These are phyloP conservation scores for Apistogramma diplotaenia DNA, from an alignment of 2,113 vertebrate species.

Conservation along the genomic window DNA sequence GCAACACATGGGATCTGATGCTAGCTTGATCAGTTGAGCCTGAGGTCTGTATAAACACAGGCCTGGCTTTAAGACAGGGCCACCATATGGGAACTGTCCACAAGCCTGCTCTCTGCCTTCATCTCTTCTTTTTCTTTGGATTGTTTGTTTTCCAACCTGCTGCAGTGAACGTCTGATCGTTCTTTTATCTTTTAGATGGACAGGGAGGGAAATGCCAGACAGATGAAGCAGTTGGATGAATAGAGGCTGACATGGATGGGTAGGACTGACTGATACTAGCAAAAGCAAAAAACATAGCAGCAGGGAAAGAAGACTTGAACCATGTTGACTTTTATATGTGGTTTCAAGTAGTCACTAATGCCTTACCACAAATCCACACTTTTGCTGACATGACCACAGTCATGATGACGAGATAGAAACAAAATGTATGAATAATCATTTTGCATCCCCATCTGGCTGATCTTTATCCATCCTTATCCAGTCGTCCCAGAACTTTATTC, in stretches of 20 bases:
- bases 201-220: conserved; percentile 46
- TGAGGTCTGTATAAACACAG: conserved; percentile 66
- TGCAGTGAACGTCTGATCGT: conserved; percentile 43
- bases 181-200: conserved; percentile 66
- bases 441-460: not conserved
- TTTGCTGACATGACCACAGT: not conserved
- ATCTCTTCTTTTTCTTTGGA: conserved; percentile 55
- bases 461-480: conserved; percentile 2
- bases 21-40: conserved; percentile 52
- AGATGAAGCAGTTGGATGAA: conserved; percentile 57
- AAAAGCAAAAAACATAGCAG: conserved; percentile 11
- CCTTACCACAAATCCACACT: not conserved
- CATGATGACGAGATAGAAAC: not conserved
- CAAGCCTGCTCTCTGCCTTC: conserved; percentile 46
- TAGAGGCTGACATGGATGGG: conserved; percentile 17
- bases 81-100: conserved; percentile 70
- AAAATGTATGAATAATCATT: not conserved
- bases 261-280: conserved; percentile 26
- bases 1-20: conserved; percentile 47
- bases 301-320: conserved; percentile 34
- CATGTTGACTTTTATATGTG: conserved; percentile 19
- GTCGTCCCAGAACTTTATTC: conserved; percentile 17
- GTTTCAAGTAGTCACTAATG: not conserved
- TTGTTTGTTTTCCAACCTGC: conserved; percentile 77
- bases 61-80: conserved; percentile 41